phyloP scores from a whole-genome alignment of 2,888 invertebrate genomes.

The Acrobasis repandana region DNA sequence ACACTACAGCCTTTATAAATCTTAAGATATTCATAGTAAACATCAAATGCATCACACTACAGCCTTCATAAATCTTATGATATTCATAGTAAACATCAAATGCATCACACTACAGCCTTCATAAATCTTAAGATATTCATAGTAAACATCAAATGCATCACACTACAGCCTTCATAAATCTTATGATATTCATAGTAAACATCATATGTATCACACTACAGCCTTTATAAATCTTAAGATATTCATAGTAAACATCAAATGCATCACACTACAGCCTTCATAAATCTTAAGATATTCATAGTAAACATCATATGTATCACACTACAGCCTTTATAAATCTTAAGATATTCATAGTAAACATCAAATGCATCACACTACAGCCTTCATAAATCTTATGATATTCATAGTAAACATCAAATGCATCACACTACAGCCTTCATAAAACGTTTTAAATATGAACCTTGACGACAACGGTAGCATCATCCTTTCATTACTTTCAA shows the following conservation, averaged over 20 bases:
- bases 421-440: neutral
- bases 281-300: too few species aligned
- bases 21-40: too few species aligned
- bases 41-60: neutral
- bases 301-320: neutral
- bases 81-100: conserved; percentile 1
- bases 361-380: too few species aligned
- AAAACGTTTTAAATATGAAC: conserved; percentile 5
- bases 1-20: neutral
- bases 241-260: conserved; percentile 3
- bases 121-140: too few species aligned
- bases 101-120: neutral
- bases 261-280: neutral
- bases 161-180: neutral
- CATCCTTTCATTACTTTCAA: conserved; percentile 45
- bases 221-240: neutral
- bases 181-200: too few species aligned
- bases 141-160: neutral
- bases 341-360: neutral
- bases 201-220: neutral
- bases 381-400: neutral
- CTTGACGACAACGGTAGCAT: conserved; percentile 26
- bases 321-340: neutral
- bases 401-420: neutral
- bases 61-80: neutral